A percentile compares a stretch with the other conserved stretches of the same genome.
phyloP scores from a whole-genome alignment of 1,140 invertebrate genomes.

The Drosophila ironensis region DNA sequence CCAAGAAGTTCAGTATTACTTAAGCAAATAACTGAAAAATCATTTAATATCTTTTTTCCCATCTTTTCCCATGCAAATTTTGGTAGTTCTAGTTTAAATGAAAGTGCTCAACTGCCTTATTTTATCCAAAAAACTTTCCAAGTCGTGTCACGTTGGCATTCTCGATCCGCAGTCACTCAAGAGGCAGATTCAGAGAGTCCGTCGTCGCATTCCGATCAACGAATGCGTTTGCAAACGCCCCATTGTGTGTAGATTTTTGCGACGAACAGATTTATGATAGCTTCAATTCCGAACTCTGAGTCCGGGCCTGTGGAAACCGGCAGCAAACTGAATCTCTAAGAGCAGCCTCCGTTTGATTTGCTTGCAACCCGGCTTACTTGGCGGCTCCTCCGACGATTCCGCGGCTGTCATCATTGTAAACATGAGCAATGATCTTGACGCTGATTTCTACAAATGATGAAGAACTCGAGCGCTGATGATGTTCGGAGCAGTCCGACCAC shows the following conservation, averaged over 20 bases:
- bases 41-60: no score
- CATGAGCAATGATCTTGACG: constrained; percentile 82
- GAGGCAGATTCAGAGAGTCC: constrained; percentile 50
- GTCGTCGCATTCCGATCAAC: constrained; percentile 67
- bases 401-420: constrained; percentile 81
- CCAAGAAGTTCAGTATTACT: no score
- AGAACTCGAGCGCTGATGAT: constrained; percentile 74
- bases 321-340: constrained; percentile 28
- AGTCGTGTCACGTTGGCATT: constrained; percentile 19
- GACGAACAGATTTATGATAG: constrained; percentile 81
- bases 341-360: constrained; percentile 20
- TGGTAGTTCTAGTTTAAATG: no score
- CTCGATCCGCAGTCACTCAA: constrained; percentile 41
- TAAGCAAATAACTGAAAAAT: no score
- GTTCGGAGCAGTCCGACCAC: constrained; percentile 37
- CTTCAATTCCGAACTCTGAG: constrained; percentile 49
- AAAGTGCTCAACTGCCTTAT: no score
- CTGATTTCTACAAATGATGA: constrained; percentile 82
- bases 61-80: no score
- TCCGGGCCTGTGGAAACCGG: constrained; percentile 32
- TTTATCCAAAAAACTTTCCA: background rate
- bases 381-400: constrained; percentile 9
- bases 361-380: background rate
- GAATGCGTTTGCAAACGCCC: constrained; percentile 80
- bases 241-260: constrained; percentile 81